Evolutionary conservation across 2,797 vertebrate species (phyloP).

Genomic region (Pteropus rufus): DNA sequence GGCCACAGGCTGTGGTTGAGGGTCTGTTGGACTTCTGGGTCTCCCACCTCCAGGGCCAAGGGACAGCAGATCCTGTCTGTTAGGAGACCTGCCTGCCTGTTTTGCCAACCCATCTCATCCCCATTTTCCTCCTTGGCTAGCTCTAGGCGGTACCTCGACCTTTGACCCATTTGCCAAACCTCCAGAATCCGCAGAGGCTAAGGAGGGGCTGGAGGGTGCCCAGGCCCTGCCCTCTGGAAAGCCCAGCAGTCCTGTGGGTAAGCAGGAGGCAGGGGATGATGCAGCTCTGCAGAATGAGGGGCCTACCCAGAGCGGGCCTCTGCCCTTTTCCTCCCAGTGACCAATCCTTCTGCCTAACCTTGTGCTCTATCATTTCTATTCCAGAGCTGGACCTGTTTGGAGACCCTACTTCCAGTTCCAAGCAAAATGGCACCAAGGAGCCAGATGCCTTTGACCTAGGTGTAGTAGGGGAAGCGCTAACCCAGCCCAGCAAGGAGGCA

Average conservation of each 20-base stretch:
- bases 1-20: background rate
- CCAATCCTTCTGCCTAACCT: background rate
- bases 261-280: constrained; percentile 51
- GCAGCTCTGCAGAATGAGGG: background rate
- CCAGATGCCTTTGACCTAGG: constrained; percentile 87
- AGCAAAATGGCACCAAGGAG: constrained; percentile 86
- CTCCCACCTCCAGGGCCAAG: background rate
- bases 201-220: constrained; percentile 63
- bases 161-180: constrained; percentile 81
- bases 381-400: constrained; percentile 86
- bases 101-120: background rate
- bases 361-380: background rate
- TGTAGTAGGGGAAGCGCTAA: constrained; percentile 84
- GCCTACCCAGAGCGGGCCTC: background rate
- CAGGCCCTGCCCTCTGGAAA: constrained; percentile 68
- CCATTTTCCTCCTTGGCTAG: background rate
- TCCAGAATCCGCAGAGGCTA: constrained; percentile 66
- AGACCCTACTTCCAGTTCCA: constrained; percentile 80
- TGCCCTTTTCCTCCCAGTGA: background rate
- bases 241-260: constrained; percentile 81
- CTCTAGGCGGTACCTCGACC: constrained; percentile 67
- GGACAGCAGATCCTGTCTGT: background rate
- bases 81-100: background rate
- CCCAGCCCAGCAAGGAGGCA: constrained; percentile 74
- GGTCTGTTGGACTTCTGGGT: background rate